These are phyloP conservation scores for Sparidentex hasta DNA, from an alignment of 2,797 vertebrate species.

Conservation along the genomic window DNA sequence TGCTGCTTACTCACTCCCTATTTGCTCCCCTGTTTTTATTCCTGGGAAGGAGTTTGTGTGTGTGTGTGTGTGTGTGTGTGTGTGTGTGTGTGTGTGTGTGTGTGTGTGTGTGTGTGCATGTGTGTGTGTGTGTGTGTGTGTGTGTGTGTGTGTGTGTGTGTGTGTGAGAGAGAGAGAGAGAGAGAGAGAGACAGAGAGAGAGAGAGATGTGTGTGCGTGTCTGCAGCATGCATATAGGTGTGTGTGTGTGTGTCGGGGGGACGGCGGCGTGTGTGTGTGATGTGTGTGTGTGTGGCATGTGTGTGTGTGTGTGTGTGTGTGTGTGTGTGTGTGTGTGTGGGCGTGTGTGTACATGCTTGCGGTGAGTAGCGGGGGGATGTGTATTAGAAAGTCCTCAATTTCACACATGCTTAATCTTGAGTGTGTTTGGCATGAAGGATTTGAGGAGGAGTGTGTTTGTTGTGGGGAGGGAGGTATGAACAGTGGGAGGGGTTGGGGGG, in stretches of 20 bases:
- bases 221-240: too few relatives aligned
- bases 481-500: conserved; percentile 82
- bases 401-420: conserved; percentile 99
- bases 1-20: conserved; percentile 52
- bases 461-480: conserved; percentile 65
- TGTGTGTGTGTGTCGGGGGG: background rate
- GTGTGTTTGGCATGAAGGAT: conserved; percentile 97
- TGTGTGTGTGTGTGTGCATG: background rate
- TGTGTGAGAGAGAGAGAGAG: too few relatives aligned
- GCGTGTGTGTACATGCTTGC: conserved; percentile 9
- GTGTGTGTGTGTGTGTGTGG: background rate
- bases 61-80: background rate
- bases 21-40: conserved; percentile 48
- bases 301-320: conserved; percentile 7
- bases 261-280: conserved; percentile 3
- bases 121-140: too few relatives aligned
- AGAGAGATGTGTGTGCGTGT: too few relatives aligned
- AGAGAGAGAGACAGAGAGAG: too few relatives aligned
- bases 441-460: conserved; percentile 86
- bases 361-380: conserved; percentile 82
- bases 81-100: conserved; percentile 11
- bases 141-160: too few relatives aligned
- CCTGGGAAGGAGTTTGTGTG: background rate
- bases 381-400: conserved; percentile 97
- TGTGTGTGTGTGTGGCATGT: background rate